Base-by-base conservation (phyloP, 2,888 invertebrate species). In the Clistopyga incitator region DNA sequence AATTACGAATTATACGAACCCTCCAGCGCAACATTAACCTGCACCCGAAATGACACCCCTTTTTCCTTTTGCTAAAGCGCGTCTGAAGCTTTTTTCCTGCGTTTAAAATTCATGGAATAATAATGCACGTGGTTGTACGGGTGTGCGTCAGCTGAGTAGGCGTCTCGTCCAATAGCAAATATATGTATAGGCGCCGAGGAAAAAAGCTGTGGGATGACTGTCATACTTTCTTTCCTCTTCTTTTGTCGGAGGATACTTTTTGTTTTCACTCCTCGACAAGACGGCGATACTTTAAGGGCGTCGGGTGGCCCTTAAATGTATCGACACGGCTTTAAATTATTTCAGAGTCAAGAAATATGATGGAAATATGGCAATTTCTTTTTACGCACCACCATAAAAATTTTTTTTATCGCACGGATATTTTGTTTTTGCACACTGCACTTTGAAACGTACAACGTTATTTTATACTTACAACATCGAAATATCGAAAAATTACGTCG, bases 81-180 rank as follows among this genome's bases (percentile, higher is more conserved):
- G 64, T 45, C 29, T 42, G 61, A 70, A 42, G 64, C 38, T 75
- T 74, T 84, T 81, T 86, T 91, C 87, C 88, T 89, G 84, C 90
- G 91, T 91, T 92, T 89, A 92, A 81, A 92, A 92, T 92, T 92
- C 92, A 92, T 92, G 92, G 91, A 92, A 92, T 92, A 92, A 92
- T 91, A 87, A 87, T 83, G 77, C 70, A 47, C 45, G 81, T 29
- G 45, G 64, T 75, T 76, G 50, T 68, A 38, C 72, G 25, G 52
- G 64, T 75, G 45, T 25, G n/a, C n/a, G 38, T 74, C 34, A 45
- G 54, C 72, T 68, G 29, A 76, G 20, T 67, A 89, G 89, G 87
- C 84, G 84, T 75, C 76, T 64, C 85, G 86, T 86, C 89, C 89
- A 88, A 89, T 90, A 89, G 88, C 86, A 88, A 89, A 88, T 90